Conservation (phyloP, 1,140 invertebrate genomes). For the Lutraria rhynchaena region DNA sequence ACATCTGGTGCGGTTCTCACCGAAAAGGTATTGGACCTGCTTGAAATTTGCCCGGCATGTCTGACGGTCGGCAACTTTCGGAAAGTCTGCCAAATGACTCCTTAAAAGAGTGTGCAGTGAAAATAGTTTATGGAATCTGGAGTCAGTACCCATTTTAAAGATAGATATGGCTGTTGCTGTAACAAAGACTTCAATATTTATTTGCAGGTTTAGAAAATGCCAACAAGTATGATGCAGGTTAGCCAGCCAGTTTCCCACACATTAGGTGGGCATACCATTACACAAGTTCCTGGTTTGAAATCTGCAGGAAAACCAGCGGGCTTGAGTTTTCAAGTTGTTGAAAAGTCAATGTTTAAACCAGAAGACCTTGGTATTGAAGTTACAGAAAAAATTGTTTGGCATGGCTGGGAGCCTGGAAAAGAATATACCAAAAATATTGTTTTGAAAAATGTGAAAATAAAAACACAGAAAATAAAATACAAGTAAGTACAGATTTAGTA, state of each 20-base stretch:
- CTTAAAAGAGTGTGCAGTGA: neutral
- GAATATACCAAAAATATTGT: slow-evolving; percentile 81
- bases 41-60: too few species aligned
- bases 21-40: too few species aligned
- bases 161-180: neutral
- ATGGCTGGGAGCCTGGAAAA: slow-evolving; percentile 80
- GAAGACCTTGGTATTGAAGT: slow-evolving; percentile 79
- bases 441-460: slow-evolving; percentile 80
- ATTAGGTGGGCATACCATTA: slow-evolving; percentile 48
- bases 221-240: slow-evolving; percentile 64
- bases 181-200: neutral
- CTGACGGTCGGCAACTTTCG: too few species aligned
- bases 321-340: slow-evolving; percentile 38
- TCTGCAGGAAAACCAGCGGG: slow-evolving; percentile 27
- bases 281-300: slow-evolving; percentile 48
- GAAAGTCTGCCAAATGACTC: too few species aligned
- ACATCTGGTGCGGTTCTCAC: too few species aligned
- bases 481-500: slow-evolving; percentile 73
- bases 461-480: slow-evolving; percentile 80
- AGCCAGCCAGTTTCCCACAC: slow-evolving; percentile 61
- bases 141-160: neutral
- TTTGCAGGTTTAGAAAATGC: slow-evolving; percentile 14
- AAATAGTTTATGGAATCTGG: neutral
- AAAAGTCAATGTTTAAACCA: slow-evolving; percentile 27
- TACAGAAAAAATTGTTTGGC: slow-evolving; percentile 74